These are phyloP conservation scores for Muraenolepis orangiensis DNA, from an alignment of 2,797 vertebrate species.

Conservation along the genomic window DNA sequence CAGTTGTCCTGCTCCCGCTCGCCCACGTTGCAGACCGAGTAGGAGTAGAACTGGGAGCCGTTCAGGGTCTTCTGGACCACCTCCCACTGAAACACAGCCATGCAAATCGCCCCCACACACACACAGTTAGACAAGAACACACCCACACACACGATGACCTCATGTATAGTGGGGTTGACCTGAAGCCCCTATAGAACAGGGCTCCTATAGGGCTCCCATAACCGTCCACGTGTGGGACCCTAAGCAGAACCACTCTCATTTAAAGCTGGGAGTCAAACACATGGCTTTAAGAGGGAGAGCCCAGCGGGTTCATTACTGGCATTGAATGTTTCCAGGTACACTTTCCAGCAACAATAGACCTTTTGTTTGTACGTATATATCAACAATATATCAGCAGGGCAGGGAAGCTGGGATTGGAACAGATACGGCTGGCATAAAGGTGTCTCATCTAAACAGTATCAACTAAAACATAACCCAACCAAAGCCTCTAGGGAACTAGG, in stretches of 20 bases:
- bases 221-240: slow-evolving; percentile 13
- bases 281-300: background rate
- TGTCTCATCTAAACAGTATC: slow-evolving; percentile 19
- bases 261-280: slow-evolving; percentile 30
- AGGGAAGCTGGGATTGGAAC: slow-evolving; percentile 30
- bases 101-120: slow-evolving; percentile 12
- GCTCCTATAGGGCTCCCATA: background rate
- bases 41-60: slow-evolving; percentile 87
- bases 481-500: slow-evolving; percentile 38
- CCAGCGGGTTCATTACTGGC: background rate
- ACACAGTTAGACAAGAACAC: background rate
- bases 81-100: slow-evolving; percentile 83
- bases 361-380: slow-evolving; percentile 19
- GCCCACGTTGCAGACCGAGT: slow-evolving; percentile 89
- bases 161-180: background rate
- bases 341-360: slow-evolving; percentile 26
- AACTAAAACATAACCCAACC: background rate
- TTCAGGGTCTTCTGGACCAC: slow-evolving; percentile 86
- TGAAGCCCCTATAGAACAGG: background rate
- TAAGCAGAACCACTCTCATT: slow-evolving; percentile 29
- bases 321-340: background rate
- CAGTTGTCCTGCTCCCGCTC: slow-evolving; percentile 95
- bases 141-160: background rate
- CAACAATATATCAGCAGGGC: no score
- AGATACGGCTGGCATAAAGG: slow-evolving; percentile 19